These are phyloP conservation scores for Drosophila repleta DNA, from an alignment of 1,140 invertebrate species.

Conservation along the genomic window DNA sequence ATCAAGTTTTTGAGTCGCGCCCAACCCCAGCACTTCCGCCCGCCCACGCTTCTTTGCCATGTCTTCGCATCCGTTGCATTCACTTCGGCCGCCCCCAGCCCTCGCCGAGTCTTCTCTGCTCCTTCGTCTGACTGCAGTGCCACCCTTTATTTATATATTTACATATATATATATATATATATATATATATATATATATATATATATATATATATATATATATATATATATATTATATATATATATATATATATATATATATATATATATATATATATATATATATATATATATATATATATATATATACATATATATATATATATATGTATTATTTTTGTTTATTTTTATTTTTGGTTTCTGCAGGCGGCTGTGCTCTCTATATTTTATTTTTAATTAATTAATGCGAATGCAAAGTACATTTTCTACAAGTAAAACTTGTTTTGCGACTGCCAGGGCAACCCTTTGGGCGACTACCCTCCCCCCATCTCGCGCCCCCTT, in stretches of 20 bases:
- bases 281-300: constrained; percentile 23
- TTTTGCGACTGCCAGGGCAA: constrained; percentile 69
- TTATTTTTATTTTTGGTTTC: constrained; percentile 27
- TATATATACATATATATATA: constrained; percentile 21
- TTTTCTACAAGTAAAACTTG: constrained; percentile 83
- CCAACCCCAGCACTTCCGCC: constrained; percentile 52
- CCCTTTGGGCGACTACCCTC: constrained; percentile 33
- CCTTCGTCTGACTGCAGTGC: constrained; percentile 67
- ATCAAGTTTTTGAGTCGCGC: constrained; percentile 74
- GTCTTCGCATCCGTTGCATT: constrained; percentile 82
- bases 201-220: constrained; percentile 22
- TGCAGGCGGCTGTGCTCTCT: constrained; percentile 46
- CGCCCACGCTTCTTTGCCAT: constrained; percentile 78
- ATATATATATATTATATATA: constrained; percentile 23
- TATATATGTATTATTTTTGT: constrained; percentile 20
- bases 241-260: constrained; percentile 21
- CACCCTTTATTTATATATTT: constrained; percentile 54
- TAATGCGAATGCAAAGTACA: constrained; percentile 83
- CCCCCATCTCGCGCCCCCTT: neutral
- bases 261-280: constrained; percentile 21
- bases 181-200: constrained; percentile 21
- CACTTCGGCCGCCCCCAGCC: constrained; percentile 30
- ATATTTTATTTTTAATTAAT: constrained; percentile 84
- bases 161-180: constrained; percentile 21
- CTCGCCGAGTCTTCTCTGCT: constrained; percentile 34